phyloP scores from a whole-genome alignment of 2,888 invertebrate species.

The Sphaeridia pumilis region DNA sequence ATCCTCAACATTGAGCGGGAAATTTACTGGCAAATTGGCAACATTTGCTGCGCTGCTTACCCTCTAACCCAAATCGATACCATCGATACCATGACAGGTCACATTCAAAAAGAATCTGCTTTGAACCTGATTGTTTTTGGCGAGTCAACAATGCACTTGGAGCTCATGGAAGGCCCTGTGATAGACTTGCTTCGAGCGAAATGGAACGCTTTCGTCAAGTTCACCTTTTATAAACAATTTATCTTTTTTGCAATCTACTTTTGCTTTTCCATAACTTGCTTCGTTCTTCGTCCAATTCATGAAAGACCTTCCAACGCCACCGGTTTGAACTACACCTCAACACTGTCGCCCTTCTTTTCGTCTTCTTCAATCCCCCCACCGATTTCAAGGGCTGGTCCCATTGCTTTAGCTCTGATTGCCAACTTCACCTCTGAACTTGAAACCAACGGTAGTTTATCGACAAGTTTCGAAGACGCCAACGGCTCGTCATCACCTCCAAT shows the following conservation, averaged over 20 bases:
- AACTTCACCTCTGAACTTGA: not conserved
- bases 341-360: not conserved
- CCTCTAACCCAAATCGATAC: slow-evolving; percentile 90
- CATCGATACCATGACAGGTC: slow-evolving; percentile 77
- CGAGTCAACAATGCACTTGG: slow-evolving; percentile 70
- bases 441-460: slow-evolving; percentile 2
- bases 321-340: not conserved
- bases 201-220: slow-evolving; percentile 93
- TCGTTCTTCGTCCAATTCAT: slow-evolving; percentile 74
- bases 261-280: slow-evolving; percentile 72
- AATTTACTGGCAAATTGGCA: slow-evolving; percentile 84
- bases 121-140: slow-evolving; percentile 93
- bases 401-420: not conserved
- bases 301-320: slow-evolving; percentile 16
- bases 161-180: slow-evolving; percentile 84
- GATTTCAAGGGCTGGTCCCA: not conserved
- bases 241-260: slow-evolving; percentile 84
- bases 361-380: not conserved
- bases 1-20: slow-evolving; percentile 91
- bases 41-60: slow-evolving; percentile 94
- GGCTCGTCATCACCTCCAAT: too few relatives aligned
- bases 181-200: slow-evolving; percentile 90
- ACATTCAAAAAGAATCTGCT: slow-evolving; percentile 90
- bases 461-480: slow-evolving; percentile 8
- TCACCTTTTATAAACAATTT: slow-evolving; percentile 83